Evolutionary conservation across 2,797 vertebrate genomes (phyloP).

Genomic region (Toxotes lorentzi): DNA sequence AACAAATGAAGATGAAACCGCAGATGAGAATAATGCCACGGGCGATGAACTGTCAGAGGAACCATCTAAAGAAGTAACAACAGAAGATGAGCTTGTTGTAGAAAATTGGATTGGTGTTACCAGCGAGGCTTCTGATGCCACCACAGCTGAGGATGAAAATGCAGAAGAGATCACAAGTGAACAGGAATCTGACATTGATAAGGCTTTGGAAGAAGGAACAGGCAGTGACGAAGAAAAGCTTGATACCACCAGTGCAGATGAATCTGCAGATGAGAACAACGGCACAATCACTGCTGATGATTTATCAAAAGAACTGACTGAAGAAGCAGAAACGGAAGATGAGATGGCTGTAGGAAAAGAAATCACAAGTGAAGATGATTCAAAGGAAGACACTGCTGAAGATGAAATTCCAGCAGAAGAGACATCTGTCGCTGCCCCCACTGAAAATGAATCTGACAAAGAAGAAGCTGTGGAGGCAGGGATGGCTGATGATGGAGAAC

Average conservation of each 20-base stretch:
- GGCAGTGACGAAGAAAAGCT: conserved; percentile 16
- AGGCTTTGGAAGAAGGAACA: conserved; percentile 17
- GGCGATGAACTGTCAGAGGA: conserved; percentile 30
- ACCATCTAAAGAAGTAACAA: background rate
- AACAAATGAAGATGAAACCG: conserved; percentile 24
- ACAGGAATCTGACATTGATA: conserved; percentile 32
- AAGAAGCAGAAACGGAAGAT: conserved; percentile 15
- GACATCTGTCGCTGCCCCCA: background rate
- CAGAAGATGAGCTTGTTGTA: conserved; percentile 26
- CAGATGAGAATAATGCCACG: background rate
- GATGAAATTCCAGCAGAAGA: conserved; percentile 24
- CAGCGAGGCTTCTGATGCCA: background rate
- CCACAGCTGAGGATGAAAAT: background rate
- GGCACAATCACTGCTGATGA: conserved; percentile 15
- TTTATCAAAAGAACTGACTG: conserved; percentile 12
- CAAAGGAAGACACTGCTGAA: conserved; percentile 20
- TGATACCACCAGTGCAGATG: conserved; percentile 20
- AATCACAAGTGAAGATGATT: conserved; percentile 1
- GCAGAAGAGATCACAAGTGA: conserved; percentile 22
- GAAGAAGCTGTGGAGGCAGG: conserved; percentile 34
- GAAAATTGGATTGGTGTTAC: background rate
- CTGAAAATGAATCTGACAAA: conserved; percentile 46
- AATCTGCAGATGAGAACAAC: conserved; percentile 32
- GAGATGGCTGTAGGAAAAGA: conserved; percentile 1
- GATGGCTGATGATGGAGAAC: conserved; percentile 7